Evolutionary conservation across 2,113 vertebrate genomes (phyloP).

Genomic region (Epinephelus fuscoguttatus): DNA sequence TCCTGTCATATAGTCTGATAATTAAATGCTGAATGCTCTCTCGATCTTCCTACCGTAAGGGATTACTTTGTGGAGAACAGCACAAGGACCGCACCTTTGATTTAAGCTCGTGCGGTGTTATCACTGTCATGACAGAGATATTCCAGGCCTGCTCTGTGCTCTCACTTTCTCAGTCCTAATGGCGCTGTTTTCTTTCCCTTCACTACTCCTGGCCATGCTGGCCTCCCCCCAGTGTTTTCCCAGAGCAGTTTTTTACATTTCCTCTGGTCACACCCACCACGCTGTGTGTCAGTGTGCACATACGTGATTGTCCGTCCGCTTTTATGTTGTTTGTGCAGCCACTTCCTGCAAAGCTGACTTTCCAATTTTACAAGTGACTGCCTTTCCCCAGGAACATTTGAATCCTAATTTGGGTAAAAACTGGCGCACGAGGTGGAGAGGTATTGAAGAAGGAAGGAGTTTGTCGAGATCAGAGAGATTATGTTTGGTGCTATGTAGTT

Average conservation of each 20-base stretch:
- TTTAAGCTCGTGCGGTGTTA: slow-evolving; percentile 15
- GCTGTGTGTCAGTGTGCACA: not conserved
- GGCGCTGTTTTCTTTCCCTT: not conserved
- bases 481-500: slow-evolving; percentile 19
- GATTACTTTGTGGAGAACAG: slow-evolving; percentile 8
- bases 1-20: not conserved
- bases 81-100: slow-evolving; percentile 10
- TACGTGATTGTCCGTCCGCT: not conserved
- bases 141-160: not conserved
- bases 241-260: slow-evolving; percentile 30
- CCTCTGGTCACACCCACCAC: slow-evolving; percentile 1
- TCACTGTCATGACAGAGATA: slow-evolving; percentile 3
- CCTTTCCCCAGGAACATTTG: slow-evolving; percentile 22
- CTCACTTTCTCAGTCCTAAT: not conserved
- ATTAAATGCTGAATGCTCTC: not conserved
- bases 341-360: slow-evolving; percentile 27
- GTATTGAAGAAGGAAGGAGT: not conserved
- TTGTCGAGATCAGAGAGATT: slow-evolving; percentile 32
- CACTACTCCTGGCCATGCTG: not conserved
- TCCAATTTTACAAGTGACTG: not conserved
- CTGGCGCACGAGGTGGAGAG: not conserved
- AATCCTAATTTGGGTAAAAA: slow-evolving; percentile 35
- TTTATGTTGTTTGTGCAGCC: slow-evolving; percentile 20
- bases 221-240: not conserved
- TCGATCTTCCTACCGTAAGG: not conserved